Percentiles rank a stretch among this genome's conserved stretches.
Conservation (phyloP, 2,797 vertebrate species). For the Micromesistius poutassou region DNA sequence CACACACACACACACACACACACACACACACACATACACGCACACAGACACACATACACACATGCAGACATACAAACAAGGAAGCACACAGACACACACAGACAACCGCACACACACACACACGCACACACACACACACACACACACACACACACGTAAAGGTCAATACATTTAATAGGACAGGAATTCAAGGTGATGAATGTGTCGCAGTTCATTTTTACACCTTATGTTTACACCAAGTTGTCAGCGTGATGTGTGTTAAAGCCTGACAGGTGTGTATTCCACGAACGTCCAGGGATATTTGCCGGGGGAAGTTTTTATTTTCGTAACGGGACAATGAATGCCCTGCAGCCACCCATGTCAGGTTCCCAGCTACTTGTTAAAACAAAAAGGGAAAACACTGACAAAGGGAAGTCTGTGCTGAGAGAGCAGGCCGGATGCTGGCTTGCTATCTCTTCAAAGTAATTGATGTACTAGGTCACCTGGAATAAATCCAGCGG, state of each 20-base stretch:
- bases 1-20: conserved; percentile 37
- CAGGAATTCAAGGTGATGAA: conserved; percentile 54
- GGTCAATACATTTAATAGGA: conserved; percentile 40
- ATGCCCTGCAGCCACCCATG: conserved; percentile 65
- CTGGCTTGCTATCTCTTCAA: too few species aligned
- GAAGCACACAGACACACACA: conserved; percentile 40
- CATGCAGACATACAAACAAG: conserved; percentile 14
- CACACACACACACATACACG: neutral
- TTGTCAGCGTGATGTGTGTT: conserved; percentile 56
- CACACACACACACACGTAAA: conserved; percentile 25
- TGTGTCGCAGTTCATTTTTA: conserved; percentile 59
- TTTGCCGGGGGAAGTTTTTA: conserved; percentile 55
- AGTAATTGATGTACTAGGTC: too few species aligned
- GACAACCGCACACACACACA: neutral
- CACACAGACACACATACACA: neutral
- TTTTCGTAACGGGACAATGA: conserved; percentile 60
- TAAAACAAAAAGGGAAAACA: too few species aligned
- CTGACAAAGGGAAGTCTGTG: too few species aligned
- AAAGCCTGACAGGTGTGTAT: conserved; percentile 65
- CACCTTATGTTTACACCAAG: conserved; percentile 60
- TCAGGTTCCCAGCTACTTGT: conserved; percentile 42
- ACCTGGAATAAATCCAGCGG: too few species aligned
- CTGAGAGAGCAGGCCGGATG: too few species aligned
- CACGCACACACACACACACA: conserved; percentile 21
- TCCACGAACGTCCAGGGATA: conserved; percentile 64